A percentile compares a stretch with the other conserved stretches of the same genome.
Evolutionary conservation across 2,113 vertebrate species (phyloP).

Genomic region (Pandion haliaetus): DNA sequence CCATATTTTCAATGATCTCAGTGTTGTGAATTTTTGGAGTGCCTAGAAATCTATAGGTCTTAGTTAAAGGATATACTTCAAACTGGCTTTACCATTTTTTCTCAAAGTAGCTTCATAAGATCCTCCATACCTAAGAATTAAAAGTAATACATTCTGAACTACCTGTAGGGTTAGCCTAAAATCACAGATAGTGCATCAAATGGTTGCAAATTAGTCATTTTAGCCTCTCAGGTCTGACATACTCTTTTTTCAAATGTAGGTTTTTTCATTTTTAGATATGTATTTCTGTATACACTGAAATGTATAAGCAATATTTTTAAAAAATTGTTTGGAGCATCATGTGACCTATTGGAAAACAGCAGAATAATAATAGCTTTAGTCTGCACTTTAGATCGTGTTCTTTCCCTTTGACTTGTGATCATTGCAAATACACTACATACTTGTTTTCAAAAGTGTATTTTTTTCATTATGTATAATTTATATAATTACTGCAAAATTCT

Average conservation of each 20-base stretch:
- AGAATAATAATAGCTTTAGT: not conserved
- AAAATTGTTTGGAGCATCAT: not conserved
- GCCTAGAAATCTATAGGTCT: not conserved
- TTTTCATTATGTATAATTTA: not conserved
- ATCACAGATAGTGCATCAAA: not conserved
- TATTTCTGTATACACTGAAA: not conserved
- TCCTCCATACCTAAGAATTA: conserved; percentile 6
- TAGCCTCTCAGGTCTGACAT: not conserved
- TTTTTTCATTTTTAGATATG: not conserved
- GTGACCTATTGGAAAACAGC: not conserved
- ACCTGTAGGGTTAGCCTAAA: not conserved
- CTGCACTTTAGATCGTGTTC: not conserved
- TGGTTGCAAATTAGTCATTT: conserved; percentile 14
- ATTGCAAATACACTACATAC: not conserved
- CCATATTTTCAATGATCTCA: not conserved
- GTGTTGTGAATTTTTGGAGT: not conserved
- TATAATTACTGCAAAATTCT: not conserved
- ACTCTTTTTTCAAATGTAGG: not conserved
- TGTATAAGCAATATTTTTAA: not conserved
- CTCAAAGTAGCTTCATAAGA: not conserved
- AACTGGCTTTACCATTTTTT: conserved; percentile 7
- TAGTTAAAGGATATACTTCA: not conserved
- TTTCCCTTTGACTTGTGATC: not conserved
- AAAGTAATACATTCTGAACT: not conserved
- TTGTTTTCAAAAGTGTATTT: not conserved